Base-by-base conservation (phyloP, 2,113 vertebrate genomes). In the Onychostruthus taczanowskii region DNA sequence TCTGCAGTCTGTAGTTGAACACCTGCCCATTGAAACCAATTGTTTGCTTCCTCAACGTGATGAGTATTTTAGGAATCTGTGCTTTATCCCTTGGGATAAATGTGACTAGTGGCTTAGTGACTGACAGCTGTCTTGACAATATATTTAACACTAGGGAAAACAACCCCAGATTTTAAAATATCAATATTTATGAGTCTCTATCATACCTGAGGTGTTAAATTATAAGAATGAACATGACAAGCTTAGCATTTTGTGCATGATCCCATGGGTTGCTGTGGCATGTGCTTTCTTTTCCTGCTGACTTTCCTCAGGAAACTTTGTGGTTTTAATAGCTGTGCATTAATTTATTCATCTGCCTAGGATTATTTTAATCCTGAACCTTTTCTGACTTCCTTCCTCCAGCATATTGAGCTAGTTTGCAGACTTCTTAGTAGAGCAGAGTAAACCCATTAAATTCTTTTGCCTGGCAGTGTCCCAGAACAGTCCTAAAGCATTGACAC, bases 291-390 rank as follows among this genome's bases (percentile, higher is more conserved):
- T 78, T 87, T 63, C 16, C 21, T 94, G 23, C 27, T 87, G 68
- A 63, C 5, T 87, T 74, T 49, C 39, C 35, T 84, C 27, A 79
- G 87, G 52, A 82, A 89, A 93, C 56, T 16, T 21, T 44, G 8
- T 78, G 43, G 0, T 2, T 62, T 94, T 93, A 93, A 75, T 87
- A 68, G 7, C 33, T 39, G 3, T 56, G 37, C 47, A 64, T 72
- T 27, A 61, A 93, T 93, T 80, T 88, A 73, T 92, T 86, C 30
- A 66, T 58, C 58, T n/a, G 3, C 16, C 28, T 84, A 56, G 31
- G 28, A 87, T 37, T 85, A 80, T 95, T 96, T 90, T 88, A 77
- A 87, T 92, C 35, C 56, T 78, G 35, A 90, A 43, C n/a, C 52
- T 88, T 83, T 80, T 62, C 50, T 73, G 72, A 41, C n/a, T 86